These are phyloP conservation scores for Notolabrus celidotus DNA, from an alignment of 2,797 vertebrate genomes.

Conservation along the genomic window DNA sequence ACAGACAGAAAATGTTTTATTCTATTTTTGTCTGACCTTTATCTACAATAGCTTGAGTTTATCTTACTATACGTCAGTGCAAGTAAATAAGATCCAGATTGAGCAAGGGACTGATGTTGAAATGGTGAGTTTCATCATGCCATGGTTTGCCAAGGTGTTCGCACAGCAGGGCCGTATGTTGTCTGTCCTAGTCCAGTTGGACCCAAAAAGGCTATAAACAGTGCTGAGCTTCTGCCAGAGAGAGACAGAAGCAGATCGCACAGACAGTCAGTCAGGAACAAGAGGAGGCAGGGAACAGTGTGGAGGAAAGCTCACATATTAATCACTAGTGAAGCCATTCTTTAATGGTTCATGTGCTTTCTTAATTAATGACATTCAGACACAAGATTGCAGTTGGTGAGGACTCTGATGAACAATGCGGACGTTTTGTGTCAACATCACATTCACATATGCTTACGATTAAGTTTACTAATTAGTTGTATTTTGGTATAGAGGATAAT, in stretches of 20 bases:
- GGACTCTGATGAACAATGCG: too few relatives aligned
- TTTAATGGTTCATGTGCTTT: neutral
- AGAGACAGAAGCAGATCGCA: slow-evolving; percentile 48
- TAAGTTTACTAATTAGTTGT: too few relatives aligned
- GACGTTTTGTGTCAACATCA: too few relatives aligned
- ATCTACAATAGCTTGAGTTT: neutral
- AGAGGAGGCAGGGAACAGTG: slow-evolving; percentile 23
- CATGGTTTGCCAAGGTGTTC: slow-evolving; percentile 56
- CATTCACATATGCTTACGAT: too few relatives aligned
- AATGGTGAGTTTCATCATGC: slow-evolving; percentile 40
- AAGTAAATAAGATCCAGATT: slow-evolving; percentile 25
- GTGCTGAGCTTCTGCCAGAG: slow-evolving; percentile 53
- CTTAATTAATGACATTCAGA: too few relatives aligned
- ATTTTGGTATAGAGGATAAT: too few relatives aligned
- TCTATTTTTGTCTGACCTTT: neutral
- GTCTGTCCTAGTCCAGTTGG: slow-evolving; percentile 67
- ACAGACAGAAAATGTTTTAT: neutral
- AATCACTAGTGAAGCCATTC: slow-evolving; percentile 8
- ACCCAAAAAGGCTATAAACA: slow-evolving; percentile 60
- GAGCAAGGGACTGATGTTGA: slow-evolving; percentile 11
- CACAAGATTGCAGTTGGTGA: too few relatives aligned
- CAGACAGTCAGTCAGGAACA: slow-evolving; percentile 39
- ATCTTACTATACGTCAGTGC: neutral
- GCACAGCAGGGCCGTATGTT: slow-evolving; percentile 70
- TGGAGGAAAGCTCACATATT: neutral